phyloP scores from a whole-genome alignment of 2,888 invertebrate genomes.

The Pegoplata infirma region DNA sequence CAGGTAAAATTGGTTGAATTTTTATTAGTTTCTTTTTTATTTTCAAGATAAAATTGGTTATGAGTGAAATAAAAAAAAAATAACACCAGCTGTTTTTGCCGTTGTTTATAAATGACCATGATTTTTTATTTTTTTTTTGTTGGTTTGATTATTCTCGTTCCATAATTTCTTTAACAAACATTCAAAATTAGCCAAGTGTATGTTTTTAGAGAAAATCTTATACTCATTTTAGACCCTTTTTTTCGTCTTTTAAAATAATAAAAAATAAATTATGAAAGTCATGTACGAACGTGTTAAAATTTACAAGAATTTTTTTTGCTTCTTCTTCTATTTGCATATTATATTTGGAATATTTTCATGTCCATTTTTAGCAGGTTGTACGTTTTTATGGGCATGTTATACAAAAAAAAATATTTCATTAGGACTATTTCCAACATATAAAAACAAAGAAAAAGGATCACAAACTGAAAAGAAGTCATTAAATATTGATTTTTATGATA shows the following conservation, averaged over 20 bases:
- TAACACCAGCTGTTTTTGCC: slow-evolving; percentile 22
- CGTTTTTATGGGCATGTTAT: too few relatives aligned
- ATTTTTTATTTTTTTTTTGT: slow-evolving; percentile 31
- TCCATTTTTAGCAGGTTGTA: neutral
- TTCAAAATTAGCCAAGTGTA: slow-evolving; percentile 57
- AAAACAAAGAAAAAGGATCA: too few relatives aligned
- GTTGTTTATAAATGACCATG: slow-evolving; percentile 45
- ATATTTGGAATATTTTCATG: neutral
- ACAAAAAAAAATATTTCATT: too few relatives aligned
- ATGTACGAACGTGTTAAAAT: slow-evolving; percentile 64
- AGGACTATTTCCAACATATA: too few relatives aligned
- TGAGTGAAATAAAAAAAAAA: neutral
- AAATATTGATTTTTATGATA: slow-evolving; percentile 47
- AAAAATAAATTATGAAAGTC: slow-evolving; percentile 64
- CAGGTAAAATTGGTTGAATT: slow-evolving; percentile 45
- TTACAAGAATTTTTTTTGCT: slow-evolving; percentile 48
- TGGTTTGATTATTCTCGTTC: slow-evolving; percentile 20
- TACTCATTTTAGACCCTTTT: neutral
- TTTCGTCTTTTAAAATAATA: slow-evolving; percentile 37
- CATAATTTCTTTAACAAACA: slow-evolving; percentile 37
- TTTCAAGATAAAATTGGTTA: neutral
- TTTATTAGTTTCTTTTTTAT: neutral
- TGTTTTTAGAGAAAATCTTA: slow-evolving; percentile 17
- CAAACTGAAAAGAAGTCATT: neutral
- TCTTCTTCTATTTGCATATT: slow-evolving; percentile 9